Conservation (phyloP, 1,140 invertebrate species). For the Pectinophora gossypiella region DNA sequence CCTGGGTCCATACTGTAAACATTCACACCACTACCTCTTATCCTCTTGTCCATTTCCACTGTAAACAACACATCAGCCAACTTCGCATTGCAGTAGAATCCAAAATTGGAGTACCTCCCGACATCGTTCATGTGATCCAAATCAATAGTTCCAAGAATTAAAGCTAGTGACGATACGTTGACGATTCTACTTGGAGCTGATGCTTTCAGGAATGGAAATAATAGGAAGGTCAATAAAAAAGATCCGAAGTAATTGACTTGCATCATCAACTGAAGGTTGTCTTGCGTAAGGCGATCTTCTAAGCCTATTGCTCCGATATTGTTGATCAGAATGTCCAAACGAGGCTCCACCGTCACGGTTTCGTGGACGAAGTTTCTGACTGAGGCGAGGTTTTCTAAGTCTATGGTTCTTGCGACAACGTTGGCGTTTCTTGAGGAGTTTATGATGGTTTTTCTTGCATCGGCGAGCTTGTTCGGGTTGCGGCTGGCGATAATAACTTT, state of each 20-base stretch:
- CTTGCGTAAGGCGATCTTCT: constrained; percentile 53
- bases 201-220: constrained; percentile 76
- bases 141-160: constrained; percentile 78
- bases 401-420: constrained; percentile 64
- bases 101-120: constrained; percentile 58
- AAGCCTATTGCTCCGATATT: constrained; percentile 70
- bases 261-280: constrained; percentile 75
- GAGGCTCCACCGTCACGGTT: constrained; percentile 51
- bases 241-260: constrained; percentile 76
- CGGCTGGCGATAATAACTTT: constrained; percentile 88
- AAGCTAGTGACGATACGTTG: constrained; percentile 64
- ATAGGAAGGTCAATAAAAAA: constrained; percentile 76
- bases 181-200: constrained; percentile 77
- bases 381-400: constrained; percentile 41
- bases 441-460: constrained; percentile 78
- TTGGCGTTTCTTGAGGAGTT: constrained; percentile 62
- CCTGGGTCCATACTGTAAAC: constrained; percentile 88
- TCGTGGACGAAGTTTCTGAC: constrained; percentile 33
- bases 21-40: constrained; percentile 76
- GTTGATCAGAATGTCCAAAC: constrained; percentile 77
- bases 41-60: constrained; percentile 78
- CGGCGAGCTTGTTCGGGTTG: constrained; percentile 76
- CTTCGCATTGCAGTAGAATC: constrained; percentile 84
- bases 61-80: constrained; percentile 82
- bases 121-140: constrained; percentile 78